These are phyloP conservation scores for Stratiolaelaps scimitus DNA, from an alignment of 1,140 invertebrate genomes.

Conservation along the genomic window DNA sequence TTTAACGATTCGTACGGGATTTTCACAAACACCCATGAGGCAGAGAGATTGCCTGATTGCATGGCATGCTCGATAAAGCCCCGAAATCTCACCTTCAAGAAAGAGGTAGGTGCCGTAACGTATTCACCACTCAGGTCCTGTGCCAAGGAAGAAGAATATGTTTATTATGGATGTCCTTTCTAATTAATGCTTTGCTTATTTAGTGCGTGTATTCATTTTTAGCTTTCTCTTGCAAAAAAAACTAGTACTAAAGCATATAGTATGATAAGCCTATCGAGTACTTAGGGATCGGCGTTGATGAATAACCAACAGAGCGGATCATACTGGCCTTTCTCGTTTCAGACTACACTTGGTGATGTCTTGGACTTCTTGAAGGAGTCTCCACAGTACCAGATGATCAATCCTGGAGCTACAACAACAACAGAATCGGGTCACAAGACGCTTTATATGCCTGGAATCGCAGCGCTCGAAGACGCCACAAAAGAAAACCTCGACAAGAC, in stretches of 20 bases:
- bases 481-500: constrained; percentile 71
- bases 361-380: constrained; percentile 63
- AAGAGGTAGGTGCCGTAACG: neutral
- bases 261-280: neutral
- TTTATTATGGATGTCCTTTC: too few species aligned
- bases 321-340: constrained; percentile 46
- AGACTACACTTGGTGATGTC: constrained; percentile 62
- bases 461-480: constrained; percentile 73
- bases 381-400: constrained; percentile 50
- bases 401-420: constrained; percentile 62
- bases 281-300: neutral
- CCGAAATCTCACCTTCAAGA: neutral
- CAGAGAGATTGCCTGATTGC: constrained; percentile 50
- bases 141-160: too few species aligned
- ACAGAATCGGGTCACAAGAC: constrained; percentile 74
- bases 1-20: constrained; percentile 93
- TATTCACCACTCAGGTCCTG: too few species aligned
- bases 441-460: constrained; percentile 75
- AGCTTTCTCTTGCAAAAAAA: too few species aligned
- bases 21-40: constrained; percentile 87
- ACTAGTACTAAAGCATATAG: too few species aligned
- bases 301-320: neutral
- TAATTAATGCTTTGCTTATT: too few species aligned
- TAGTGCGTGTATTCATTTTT: too few species aligned
- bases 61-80: constrained; percentile 16